Conservation (phyloP, 2,888 invertebrate genomes). For the Nymphalis urticae region DNA sequence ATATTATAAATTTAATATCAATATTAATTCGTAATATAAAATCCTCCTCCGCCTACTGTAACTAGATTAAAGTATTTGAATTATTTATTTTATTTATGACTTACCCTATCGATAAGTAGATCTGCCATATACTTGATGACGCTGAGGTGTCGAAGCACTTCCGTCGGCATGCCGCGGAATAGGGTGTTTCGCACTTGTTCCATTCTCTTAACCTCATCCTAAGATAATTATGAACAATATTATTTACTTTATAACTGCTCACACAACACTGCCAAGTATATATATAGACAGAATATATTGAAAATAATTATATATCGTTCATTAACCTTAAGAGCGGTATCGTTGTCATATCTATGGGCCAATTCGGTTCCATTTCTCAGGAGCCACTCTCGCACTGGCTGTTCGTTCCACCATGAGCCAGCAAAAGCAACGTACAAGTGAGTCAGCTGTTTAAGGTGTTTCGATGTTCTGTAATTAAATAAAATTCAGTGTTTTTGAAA, state of each 20-base stretch:
- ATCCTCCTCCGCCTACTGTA: background rate
- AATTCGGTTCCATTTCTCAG: conserved; percentile 43
- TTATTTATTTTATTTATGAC: conserved; percentile 12
- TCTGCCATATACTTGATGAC: conserved; percentile 52
- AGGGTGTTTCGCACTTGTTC: conserved; percentile 40
- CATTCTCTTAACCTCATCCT: conserved; percentile 39
- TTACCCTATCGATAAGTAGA: conserved; percentile 50
- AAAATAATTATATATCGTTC: no score
- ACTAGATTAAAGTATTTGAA: background rate
- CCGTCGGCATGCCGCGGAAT: conserved; percentile 48
- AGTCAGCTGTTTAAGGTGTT: conserved; percentile 45
- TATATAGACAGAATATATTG: no score
- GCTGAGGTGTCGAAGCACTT: conserved; percentile 54
- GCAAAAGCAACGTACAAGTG: conserved; percentile 51
- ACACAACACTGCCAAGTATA: no score
- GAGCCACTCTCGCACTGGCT: conserved; percentile 53
- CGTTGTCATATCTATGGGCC: conserved; percentile 38
- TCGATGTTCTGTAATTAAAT: conserved; percentile 42
- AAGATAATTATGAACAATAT: conserved; percentile 14
- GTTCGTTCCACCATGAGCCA: conserved; percentile 54
- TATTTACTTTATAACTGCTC: no score
- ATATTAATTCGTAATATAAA: background rate
- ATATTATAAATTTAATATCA: background rate
- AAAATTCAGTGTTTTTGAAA: background rate
- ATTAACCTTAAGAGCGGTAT: background rate